Base-by-base conservation (phyloP, 2,797 vertebrate species). In the Eptatretus atami region DNA sequence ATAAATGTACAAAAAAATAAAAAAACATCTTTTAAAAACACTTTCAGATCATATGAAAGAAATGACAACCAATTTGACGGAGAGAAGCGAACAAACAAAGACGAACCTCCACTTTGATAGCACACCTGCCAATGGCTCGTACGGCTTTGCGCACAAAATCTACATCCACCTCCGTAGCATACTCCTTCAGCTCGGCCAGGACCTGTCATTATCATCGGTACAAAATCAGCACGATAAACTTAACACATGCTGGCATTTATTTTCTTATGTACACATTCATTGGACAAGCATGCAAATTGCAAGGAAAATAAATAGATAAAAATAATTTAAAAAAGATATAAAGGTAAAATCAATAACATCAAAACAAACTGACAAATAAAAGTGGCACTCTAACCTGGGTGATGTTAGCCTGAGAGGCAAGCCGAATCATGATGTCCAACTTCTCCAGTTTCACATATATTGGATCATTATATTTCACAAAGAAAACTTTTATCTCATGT, bases 361-460 rank as follows among this genome's bases (percentile, higher is more conserved):
- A 44, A 44, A 8, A 44, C 6, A 44, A 44, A 44, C 4, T 44
- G 3, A 44, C 31, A 44, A 44, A 13, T 13, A 11, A 19, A 24
- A 63, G 52, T 10, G 52, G 52, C 54, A 65, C 61, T 66, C 78
- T 71, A 65, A 81, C 79, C 79, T 81, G 79, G 65, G 79, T 79
- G 52, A 81, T 81, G 70, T 81, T 81, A 65, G 79, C 79, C 63
- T 80, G 79, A 4, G 79, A 81, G 53, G 79, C 79, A 31, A 81
- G 69, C 25, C 79, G 79, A 68, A 81, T 81, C 79, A 81, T 80
- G 69, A 81, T 80, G 71, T 81, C 79, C 68, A 81, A 64, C 65
- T 81, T 81, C 70, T 81, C 79, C 67, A 81, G 69, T 65, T 81
- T 81, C 67, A 81, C 79, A 3, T 81, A 81, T 71, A 81, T 81